Evolutionary conservation across 2,888 invertebrate genomes (phyloP).

Genomic region (Lycocerus yunnanus): DNA sequence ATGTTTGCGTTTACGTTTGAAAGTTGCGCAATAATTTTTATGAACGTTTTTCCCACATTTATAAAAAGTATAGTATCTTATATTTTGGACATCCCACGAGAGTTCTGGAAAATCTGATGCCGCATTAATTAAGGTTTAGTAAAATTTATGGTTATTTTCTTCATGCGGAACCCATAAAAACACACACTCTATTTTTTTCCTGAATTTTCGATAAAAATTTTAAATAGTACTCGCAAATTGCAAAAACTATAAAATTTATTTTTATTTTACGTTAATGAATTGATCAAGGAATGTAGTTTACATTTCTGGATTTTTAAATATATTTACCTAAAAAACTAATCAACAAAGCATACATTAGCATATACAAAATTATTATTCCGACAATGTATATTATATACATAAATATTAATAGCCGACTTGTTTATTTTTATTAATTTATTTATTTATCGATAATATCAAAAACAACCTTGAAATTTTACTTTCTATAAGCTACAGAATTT

Average conservation of each 20-base stretch:
- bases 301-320: not conserved
- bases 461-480: slow-evolving; percentile 3
- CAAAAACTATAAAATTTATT: not conserved
- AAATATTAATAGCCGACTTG: not conserved
- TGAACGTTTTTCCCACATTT: not conserved
- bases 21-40: too few relatives aligned
- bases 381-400: not conserved
- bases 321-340: not conserved
- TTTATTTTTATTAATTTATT: not conserved
- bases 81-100: not conserved
- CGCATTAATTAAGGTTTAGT: not conserved
- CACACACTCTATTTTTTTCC: not conserved
- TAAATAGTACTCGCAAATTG: not conserved
- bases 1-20: too few relatives aligned
- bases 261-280: not conserved
- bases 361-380: not conserved
- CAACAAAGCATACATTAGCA: not conserved
- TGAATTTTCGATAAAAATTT: not conserved
- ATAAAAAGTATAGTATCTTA: not conserved
- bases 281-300: not conserved
- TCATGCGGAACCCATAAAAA: not conserved
- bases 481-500: not conserved
- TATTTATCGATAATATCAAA: not conserved
- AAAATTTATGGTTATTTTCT: not conserved
- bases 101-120: not conserved